Evolutionary conservation across 2,113 vertebrate species (phyloP), one percentile per base, ranked within the genome.

Genomic region (Dolichotis patagonum): DNA sequence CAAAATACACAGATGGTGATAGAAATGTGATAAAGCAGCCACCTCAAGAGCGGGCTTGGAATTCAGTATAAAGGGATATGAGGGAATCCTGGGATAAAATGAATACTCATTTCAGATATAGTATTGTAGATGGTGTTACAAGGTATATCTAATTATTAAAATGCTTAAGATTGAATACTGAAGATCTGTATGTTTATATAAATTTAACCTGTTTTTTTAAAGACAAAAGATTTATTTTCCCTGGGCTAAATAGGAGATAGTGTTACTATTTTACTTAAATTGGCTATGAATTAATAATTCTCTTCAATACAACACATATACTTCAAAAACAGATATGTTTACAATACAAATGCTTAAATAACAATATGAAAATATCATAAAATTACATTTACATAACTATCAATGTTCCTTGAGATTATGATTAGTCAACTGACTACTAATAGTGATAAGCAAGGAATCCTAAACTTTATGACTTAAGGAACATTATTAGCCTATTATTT

Each of bases 401-500:
- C 75, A 41, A 83, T 54, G 54, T 93, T 24, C 43, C 84, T 58
- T 67, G 54, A 80, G 86, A 96, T 93, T 85, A 65, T 88, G 24
- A 85, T 90, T 43, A 85, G 91, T n/a, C 63, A 85, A 56, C 89
- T 93, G 62, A n/a, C 58, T 85, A 81, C 85, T 81, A 91, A 85
- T 17, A 88, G 52, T 85, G 80, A 82, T 77, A 88, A 85, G 19
- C 38, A 85, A 49, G 56, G 54, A 86, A 20, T 85, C 62, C 49
- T 73, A 67, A 46, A 80, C 54, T 95, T 97, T n/a, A 26, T 85
- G 41, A 77, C 24, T 60, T 90, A 32, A 26, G 32, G 69, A 91
- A 73, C 85, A 89, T 91, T 94, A 88, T 73, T 85, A 91, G 8
- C 32, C 75, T 84, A 43, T 75, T 73, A 90, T 91, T 97, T 97